Evolutionary conservation across 2,113 vertebrate genomes (phyloP), one percentile per base, ranked within the genome.

Genomic region (Caranx ignobilis): DNA sequence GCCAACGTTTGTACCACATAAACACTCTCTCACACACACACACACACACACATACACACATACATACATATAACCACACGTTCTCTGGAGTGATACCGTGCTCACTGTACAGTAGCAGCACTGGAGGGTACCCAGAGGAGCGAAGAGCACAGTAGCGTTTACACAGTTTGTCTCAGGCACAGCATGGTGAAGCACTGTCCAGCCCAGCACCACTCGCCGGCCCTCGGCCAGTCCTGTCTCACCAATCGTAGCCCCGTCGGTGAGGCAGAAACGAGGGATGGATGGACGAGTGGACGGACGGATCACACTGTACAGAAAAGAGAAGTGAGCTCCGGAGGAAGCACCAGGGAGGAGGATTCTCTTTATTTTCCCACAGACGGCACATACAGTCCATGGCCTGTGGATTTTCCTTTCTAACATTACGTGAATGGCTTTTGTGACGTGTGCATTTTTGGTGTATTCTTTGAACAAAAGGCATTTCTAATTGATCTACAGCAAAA

Each of bases 161-260:
- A 91, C 93, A 93, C 91, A 92, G 88, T 92, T 89, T 87, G 93
- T 92, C 93, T 95, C 92, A 94, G 93, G 94, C 92, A 87, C 83
- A 91, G 87, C 85, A 84, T 37, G 87, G 83, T 79, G 83, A 84
- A 86, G 85, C 82, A 82, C 83, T 57, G 89, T 83, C 83, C 71
- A 10, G 79, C 69, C 70, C 83, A 47, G 76, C 85, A 62, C 64
- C 34, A 43, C 68, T 74, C 84, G 52, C 67, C 79, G 2, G 60
- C 75, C 61, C 75, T 63, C 83, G 79, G 74, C 81, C 83, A 19
- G 45, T 74, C 79, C 74, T 69, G 52, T 71, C 86, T 90, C 89
- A 84, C 85, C 79, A 31, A 77, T 69, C 32, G 86, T 93, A 93
- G 93, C 91, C 86, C 87, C 72, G 74, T 60, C 5, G 72, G 85